Percentiles rank a stretch among this genome's conserved stretches.
phyloP scores from a whole-genome alignment of 2,113 vertebrate genomes.

The Paraplagusia blochii region DNA sequence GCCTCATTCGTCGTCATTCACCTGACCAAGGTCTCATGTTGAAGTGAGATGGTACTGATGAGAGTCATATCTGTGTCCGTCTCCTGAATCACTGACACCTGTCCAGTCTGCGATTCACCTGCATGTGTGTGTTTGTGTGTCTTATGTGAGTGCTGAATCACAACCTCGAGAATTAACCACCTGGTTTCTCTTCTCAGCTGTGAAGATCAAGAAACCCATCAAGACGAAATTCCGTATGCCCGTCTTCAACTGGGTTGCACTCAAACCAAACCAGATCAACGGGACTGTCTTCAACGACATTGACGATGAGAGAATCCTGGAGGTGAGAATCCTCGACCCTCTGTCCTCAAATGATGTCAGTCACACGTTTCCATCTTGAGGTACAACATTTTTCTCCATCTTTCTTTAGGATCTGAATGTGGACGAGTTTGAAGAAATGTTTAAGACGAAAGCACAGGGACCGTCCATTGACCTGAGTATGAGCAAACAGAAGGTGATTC shows the following conservation, averaged over 20 bases:
- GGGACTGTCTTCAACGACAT: constrained; percentile 97
- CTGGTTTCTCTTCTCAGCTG: constrained; percentile 73
- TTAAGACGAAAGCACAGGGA: constrained; percentile 97
- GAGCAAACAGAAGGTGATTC: constrained; percentile 85
- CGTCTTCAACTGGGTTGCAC: constrained; percentile 95
- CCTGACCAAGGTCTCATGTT: too few species aligned
- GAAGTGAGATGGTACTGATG: too few species aligned
- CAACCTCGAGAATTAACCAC: constrained; percentile 24
- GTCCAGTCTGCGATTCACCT: constrained; percentile 23
- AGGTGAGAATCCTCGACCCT: constrained; percentile 71
- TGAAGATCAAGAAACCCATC: constrained; percentile 98
- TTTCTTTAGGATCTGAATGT: constrained; percentile 86
- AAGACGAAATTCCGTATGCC: constrained; percentile 97
- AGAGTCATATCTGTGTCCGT: constrained; percentile 8
- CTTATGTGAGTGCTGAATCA: background rate
- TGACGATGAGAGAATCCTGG: constrained; percentile 91
- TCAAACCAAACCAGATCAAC: constrained; percentile 98
- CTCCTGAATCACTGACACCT: constrained; percentile 19
- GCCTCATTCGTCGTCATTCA: too few species aligned
- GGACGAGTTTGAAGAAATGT: constrained; percentile 95
- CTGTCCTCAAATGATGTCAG: background rate
- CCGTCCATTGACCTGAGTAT: constrained; percentile 82
- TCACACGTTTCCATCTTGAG: background rate
- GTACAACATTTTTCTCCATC: background rate
- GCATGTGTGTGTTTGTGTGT: background rate